phyloP scores from a whole-genome alignment of 2,113 vertebrate genomes.

The Anoura caudifer region DNA sequence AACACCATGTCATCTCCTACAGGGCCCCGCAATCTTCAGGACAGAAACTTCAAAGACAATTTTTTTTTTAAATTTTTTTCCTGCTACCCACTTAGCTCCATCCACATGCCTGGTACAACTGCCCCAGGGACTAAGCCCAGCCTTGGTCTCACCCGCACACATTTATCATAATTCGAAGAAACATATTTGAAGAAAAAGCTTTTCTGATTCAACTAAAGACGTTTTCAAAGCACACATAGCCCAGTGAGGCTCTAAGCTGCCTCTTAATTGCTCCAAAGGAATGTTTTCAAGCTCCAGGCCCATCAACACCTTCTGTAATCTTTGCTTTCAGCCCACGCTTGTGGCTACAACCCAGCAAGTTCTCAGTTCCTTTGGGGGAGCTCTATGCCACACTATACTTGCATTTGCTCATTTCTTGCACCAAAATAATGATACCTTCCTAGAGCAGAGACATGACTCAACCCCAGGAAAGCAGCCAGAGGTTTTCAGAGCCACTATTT shows the following conservation, averaged over 20 bases:
- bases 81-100: neutral
- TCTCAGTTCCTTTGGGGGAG: neutral
- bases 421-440: constrained; percentile 25
- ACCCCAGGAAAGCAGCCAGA: constrained; percentile 67
- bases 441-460: constrained; percentile 63
- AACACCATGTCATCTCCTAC: neutral
- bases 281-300: constrained; percentile 57
- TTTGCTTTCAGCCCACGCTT: constrained; percentile 35
- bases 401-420: neutral
- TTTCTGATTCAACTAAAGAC: constrained; percentile 28
- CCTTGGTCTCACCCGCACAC: neutral
- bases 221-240: constrained; percentile 57
- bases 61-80: neutral
- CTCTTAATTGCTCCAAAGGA: constrained; percentile 70
- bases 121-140: neutral
- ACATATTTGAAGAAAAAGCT: constrained; percentile 14
- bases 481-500: constrained; percentile 32
- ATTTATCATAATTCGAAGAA: neutral
- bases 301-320: constrained; percentile 63
- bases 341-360: constrained; percentile 37
- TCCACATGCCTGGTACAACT: neutral
- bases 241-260: constrained; percentile 62
- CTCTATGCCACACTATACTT: neutral
- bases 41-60: neutral
- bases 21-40: neutral